Evolutionary conservation across 1,140 invertebrate species (phyloP).

Genomic region (Gryllus bimaculatus): DNA sequence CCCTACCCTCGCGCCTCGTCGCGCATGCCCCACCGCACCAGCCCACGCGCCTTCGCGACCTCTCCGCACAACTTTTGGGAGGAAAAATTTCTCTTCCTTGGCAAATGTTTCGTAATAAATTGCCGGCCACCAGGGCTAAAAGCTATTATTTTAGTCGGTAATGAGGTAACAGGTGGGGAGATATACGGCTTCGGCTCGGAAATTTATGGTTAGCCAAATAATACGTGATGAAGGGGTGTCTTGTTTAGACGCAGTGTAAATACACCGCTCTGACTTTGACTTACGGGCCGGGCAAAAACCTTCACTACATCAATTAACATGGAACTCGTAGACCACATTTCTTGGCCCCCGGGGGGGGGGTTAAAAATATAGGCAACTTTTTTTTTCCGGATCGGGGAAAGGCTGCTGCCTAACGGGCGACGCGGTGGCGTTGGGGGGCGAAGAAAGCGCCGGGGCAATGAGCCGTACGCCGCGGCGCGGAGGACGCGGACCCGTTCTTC

Average conservation of each 20-base stretch:
- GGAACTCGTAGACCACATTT: neutral
- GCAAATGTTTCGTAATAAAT: conserved; percentile 18
- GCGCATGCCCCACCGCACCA: neutral
- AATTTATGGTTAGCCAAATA: conserved; percentile 14
- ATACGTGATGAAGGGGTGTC: conserved; percentile 11
- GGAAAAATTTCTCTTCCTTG: conserved; percentile 13
- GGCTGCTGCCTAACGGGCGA: neutral
- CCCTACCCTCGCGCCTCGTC: neutral
- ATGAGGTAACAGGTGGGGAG: conserved; percentile 18
- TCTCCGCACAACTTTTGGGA: neutral
- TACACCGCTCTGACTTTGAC: neutral
- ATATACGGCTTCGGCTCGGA: neutral
- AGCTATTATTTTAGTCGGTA: conserved; percentile 16
- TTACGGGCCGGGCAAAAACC: neutral
- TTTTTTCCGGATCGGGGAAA: neutral
- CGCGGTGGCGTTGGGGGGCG: too few species aligned
- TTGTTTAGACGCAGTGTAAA: neutral
- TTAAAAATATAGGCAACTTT: neutral
- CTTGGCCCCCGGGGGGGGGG: neutral
- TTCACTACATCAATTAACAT: neutral
- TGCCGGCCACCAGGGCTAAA: neutral
- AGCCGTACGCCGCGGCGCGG: neutral
- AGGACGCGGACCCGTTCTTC: neutral
- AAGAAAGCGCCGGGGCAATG: neutral
- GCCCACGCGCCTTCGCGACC: too few species aligned